These are phyloP conservation scores for Saccostrea cuccullata DNA, from an alignment of 1,140 invertebrate genomes.

Conservation along the genomic window DNA sequence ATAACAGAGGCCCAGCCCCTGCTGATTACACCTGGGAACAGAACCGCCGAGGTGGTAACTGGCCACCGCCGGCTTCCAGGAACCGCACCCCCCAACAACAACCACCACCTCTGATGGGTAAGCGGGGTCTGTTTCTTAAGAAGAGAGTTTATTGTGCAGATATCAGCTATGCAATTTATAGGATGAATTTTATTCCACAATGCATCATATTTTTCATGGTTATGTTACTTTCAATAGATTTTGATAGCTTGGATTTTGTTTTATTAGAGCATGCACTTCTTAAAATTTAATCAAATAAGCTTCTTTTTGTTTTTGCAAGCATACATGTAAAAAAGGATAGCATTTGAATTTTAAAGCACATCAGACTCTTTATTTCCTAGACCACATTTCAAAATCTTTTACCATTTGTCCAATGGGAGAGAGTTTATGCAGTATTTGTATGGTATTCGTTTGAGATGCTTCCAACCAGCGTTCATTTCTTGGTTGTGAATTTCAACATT, in stretches of 20 bases:
- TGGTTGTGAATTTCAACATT: too few species aligned
- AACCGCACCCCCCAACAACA: neutral
- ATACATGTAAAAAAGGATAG: too few species aligned
- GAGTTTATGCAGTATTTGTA: too few species aligned
- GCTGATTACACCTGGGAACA: neutral
- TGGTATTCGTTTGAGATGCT: too few species aligned
- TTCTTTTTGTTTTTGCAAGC: too few species aligned
- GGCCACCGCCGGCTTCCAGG: neutral
- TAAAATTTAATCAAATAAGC: neutral
- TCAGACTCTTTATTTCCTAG: too few species aligned
- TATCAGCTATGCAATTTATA: neutral
- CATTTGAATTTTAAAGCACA: too few species aligned
- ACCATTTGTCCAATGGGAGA: too few species aligned
- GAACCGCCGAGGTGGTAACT: constrained; percentile 4
- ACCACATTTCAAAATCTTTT: too few species aligned
- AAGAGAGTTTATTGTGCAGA: neutral
- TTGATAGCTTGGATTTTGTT: neutral
- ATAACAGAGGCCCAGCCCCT: neutral
- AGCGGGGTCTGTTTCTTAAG: neutral
- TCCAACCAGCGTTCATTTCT: too few species aligned
- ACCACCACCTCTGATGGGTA: neutral
- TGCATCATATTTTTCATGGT: neutral
- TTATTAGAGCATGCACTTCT: neutral
- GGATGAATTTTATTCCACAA: neutral
- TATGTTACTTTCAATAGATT: neutral